Conservation (phyloP, 2,797 vertebrate species). For the Microchirus variegatus region DNA sequence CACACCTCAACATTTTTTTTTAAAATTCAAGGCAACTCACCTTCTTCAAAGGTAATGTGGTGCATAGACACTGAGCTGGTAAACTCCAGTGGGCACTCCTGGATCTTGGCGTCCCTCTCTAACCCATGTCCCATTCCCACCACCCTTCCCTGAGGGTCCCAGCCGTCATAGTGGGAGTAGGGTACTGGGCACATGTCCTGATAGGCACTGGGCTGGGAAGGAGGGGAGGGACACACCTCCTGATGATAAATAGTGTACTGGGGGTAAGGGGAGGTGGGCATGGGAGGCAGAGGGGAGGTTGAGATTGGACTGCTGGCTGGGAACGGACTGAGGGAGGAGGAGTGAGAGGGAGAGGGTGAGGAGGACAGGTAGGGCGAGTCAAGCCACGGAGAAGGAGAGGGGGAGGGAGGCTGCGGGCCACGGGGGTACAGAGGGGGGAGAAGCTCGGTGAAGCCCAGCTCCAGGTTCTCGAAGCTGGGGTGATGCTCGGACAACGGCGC, state of each 20-base stretch:
- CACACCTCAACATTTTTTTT: too few species aligned
- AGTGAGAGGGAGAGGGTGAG: conserved; percentile 83
- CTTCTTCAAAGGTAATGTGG: conserved; percentile 94
- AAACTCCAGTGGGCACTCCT: conserved; percentile 76
- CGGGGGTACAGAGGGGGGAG: conserved; percentile 80
- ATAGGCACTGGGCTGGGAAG: conserved; percentile 63
- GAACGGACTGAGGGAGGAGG: conserved; percentile 83
- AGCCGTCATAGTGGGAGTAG: conserved; percentile 78
- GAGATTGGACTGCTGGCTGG: conserved; percentile 82
- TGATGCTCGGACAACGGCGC: conserved; percentile 70
- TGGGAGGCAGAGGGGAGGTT: conserved; percentile 76
- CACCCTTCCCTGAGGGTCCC: conserved; percentile 73
- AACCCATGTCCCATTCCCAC: conserved; percentile 46
- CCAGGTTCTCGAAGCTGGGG: conserved; percentile 82
- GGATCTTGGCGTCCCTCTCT: conserved; percentile 72
- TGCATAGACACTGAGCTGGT: conserved; percentile 86
- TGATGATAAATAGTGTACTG: conserved; percentile 75
- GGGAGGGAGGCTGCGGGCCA: conserved; percentile 74
- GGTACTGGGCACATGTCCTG: conserved; percentile 77
- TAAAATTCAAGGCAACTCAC: conserved; percentile 63
- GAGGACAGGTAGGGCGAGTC: conserved; percentile 86
- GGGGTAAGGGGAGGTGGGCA: conserved; percentile 73
- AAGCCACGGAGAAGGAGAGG: conserved; percentile 81
- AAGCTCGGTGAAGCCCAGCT: conserved; percentile 85
- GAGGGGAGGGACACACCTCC: conserved; percentile 78